A percentile compares a stretch with the other conserved stretches of the same genome.
Conservation (phyloP, 2,888 invertebrate species). For the Ophioninae sp. region DNA sequence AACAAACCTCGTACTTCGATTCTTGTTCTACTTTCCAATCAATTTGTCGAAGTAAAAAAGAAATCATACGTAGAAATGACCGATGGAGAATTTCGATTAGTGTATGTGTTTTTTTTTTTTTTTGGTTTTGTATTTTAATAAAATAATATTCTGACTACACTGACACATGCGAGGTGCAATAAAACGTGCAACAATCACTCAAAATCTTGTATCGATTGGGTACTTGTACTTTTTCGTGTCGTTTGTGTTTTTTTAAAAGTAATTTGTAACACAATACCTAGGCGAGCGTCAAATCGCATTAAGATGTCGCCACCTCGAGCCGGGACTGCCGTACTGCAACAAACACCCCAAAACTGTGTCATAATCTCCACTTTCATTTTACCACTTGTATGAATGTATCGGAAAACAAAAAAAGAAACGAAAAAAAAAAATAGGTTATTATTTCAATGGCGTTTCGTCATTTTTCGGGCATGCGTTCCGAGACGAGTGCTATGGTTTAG, state of each 20-base stretch:
- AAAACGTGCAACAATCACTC: constrained; percentile 19
- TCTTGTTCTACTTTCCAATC: too few relatives aligned
- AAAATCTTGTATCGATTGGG: constrained; percentile 31
- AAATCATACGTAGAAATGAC: too few relatives aligned
- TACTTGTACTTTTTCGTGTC: constrained; percentile 18
- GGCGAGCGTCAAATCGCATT: constrained; percentile 83
- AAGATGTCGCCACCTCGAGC: constrained; percentile 92
- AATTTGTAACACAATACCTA: constrained; percentile 75
- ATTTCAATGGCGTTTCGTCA: constrained; percentile 18
- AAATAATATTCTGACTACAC: neutral
- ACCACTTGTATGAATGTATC: constrained; percentile 10
- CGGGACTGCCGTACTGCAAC: constrained; percentile 96
- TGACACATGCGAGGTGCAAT: constrained; percentile 36
- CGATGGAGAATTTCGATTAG: too few relatives aligned
- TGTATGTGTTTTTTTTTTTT: neutral
- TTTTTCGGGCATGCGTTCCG: constrained; percentile 47
- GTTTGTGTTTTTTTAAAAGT: constrained; percentile 10
- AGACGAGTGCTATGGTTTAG: constrained; percentile 63
- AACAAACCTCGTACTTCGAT: too few relatives aligned
- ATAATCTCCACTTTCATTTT: constrained; percentile 68
- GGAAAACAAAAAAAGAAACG: constrained; percentile 21
- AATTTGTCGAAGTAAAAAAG: too few relatives aligned
- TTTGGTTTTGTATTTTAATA: neutral
- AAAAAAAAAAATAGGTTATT: constrained; percentile 14
- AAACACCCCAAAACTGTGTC: constrained; percentile 79